A percentile compares a stretch with the other conserved stretches of the same genome.
Conservation (phyloP, 2,888 invertebrate species). For the Mythimna loreyi region DNA sequence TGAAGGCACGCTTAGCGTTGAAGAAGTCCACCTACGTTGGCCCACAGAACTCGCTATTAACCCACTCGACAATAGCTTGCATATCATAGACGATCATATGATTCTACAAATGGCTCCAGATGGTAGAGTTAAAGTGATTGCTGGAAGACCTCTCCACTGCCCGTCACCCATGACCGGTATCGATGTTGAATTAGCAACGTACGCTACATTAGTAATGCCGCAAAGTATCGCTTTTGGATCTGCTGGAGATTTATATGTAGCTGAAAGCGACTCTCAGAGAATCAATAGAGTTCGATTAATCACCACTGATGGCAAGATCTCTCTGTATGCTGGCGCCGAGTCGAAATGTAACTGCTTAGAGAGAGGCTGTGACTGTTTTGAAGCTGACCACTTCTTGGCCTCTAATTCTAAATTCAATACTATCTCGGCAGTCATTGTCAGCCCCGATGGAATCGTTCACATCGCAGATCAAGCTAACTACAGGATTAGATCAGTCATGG, state of each 20-base stretch:
- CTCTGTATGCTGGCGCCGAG: constrained; percentile 98
- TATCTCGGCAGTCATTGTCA: constrained; percentile 97
- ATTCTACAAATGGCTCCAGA: constrained; percentile 97
- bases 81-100: constrained; percentile 99
- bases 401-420: constrained; percentile 98
- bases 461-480: constrained; percentile 98
- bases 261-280: constrained; percentile 98
- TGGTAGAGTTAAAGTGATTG: constrained; percentile 97
- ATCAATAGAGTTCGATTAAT: constrained; percentile 97
- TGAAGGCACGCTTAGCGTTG: constrained; percentile 97
- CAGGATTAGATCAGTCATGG: constrained; percentile 96
- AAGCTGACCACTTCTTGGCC: constrained; percentile 97
- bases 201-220: constrained; percentile 97
- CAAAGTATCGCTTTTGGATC: constrained; percentile 98
- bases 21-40: constrained; percentile 98
- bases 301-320: constrained; percentile 97
- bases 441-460: constrained; percentile 98
- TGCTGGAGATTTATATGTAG: constrained; percentile 97
- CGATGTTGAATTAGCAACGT: constrained; percentile 96
- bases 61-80: constrained; percentile 97
- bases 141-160: constrained; percentile 98
- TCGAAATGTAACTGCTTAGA: constrained; percentile 98
- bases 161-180: constrained; percentile 95
- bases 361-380: constrained; percentile 97
- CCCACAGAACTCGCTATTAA: constrained; percentile 98